These are phyloP conservation scores for Serranus cabrilla DNA, from an alignment of 2,797 vertebrate genomes.

Conservation along the genomic window DNA sequence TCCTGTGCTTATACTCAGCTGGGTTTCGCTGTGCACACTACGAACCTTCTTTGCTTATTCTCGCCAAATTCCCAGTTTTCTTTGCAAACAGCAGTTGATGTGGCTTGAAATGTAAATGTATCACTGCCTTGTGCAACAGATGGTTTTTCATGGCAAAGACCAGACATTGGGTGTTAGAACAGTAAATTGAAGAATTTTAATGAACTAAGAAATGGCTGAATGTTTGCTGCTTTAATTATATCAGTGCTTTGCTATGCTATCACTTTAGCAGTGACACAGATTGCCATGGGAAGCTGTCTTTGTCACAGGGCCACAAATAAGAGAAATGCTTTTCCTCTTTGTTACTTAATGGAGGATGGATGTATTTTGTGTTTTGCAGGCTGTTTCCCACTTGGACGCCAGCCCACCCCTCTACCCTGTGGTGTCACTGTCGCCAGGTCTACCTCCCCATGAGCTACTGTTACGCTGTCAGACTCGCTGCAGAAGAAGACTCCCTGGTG, in stretches of 20 bases:
- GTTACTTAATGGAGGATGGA: background rate
- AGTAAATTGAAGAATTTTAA: background rate
- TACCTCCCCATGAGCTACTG: conserved; percentile 99
- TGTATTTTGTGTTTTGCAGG: conserved; percentile 77
- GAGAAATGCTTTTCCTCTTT: background rate
- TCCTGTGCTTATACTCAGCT: background rate
- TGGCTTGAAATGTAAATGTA: background rate
- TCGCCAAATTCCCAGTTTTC: no score
- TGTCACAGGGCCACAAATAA: background rate
- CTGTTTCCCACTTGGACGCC: conserved; percentile 93
- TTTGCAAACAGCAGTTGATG: background rate
- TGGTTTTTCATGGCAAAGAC: background rate
- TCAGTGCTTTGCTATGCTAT: no score
- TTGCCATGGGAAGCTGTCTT: no score
- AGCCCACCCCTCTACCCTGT: conserved; percentile 93
- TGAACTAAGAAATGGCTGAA: background rate
- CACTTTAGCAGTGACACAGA: no score
- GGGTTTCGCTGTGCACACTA: background rate
- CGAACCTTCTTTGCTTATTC: background rate
- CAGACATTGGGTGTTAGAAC: background rate
- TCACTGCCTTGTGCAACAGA: background rate
- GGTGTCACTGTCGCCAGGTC: conserved; percentile 98
- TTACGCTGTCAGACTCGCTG: conserved; percentile 88
- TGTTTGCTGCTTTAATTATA: background rate
- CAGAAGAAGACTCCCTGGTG: conserved; percentile 89